Evolutionary conservation across 2,888 invertebrate species (phyloP).

Genomic region (Eupithecia inturbata): DNA sequence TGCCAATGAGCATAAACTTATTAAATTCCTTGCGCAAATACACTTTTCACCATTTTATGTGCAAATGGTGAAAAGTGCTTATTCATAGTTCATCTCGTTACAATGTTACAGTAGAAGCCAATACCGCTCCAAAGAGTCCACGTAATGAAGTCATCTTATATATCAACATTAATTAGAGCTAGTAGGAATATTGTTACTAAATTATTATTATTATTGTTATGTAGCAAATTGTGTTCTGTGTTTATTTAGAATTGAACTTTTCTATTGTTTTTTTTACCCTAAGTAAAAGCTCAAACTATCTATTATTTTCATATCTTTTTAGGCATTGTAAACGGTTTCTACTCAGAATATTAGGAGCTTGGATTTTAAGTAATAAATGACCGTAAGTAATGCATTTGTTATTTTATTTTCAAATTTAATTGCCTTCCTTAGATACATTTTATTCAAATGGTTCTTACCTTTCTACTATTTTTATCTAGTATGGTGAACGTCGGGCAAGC

Average conservation of each 20-base stretch:
- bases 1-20: neutral
- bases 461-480: neutral
- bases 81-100: neutral
- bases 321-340: slow-evolving; percentile 65
- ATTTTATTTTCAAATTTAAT: slow-evolving; percentile 11
- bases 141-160: slow-evolving; percentile 78
- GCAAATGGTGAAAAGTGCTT: neutral
- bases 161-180: slow-evolving; percentile 78
- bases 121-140: slow-evolving; percentile 66
- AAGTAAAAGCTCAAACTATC: slow-evolving; percentile 71
- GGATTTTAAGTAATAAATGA: slow-evolving; percentile 78
- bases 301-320: slow-evolving; percentile 54
- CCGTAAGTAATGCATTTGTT: slow-evolving; percentile 63
- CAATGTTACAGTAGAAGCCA: slow-evolving; percentile 24
- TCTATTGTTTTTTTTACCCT: slow-evolving; percentile 56
- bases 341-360: slow-evolving; percentile 68
- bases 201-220: slow-evolving; percentile 81
- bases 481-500: neutral
- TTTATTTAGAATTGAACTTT: slow-evolving; percentile 76
- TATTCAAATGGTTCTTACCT: neutral
- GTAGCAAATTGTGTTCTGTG: slow-evolving; percentile 77
- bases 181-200: slow-evolving; percentile 70
- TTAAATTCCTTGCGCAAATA: neutral
- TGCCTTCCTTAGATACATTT: neutral
- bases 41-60: neutral